Percentiles rank a stretch among this genome's conserved stretches.
These are phyloP conservation scores for Halotydeus destructor DNA, from an alignment of 1,140 invertebrate genomes.

Conservation along the genomic window DNA sequence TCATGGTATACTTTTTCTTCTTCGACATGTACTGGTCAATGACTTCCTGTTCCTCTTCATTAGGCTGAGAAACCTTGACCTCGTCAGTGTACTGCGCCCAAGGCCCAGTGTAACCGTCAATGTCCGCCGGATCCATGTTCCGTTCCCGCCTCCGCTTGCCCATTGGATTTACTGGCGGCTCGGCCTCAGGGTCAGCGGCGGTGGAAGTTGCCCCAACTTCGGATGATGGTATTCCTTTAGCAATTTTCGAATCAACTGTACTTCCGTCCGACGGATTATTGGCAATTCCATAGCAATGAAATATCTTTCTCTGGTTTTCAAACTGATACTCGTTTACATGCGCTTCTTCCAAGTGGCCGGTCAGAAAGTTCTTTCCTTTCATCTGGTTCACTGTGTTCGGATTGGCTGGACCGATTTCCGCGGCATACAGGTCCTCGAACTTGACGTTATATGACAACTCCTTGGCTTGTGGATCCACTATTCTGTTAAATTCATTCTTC, in stretches of 20 bases:
- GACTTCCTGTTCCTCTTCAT: constrained; percentile 66
- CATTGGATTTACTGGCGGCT: constrained; percentile 25
- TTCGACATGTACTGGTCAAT: constrained; percentile 88
- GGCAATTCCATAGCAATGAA: constrained; percentile 33
- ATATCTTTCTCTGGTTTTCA: constrained; percentile 89
- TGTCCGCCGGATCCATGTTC: constrained; percentile 74
- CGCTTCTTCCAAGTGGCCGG: constrained; percentile 83
- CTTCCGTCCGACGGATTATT: constrained; percentile 26
- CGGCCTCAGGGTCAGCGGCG: constrained; percentile 69
- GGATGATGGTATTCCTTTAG: constrained; percentile 5
- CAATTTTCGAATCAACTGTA: background rate
- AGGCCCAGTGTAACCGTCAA: constrained; percentile 85
- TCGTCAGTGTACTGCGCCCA: constrained; percentile 92
- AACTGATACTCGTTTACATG: constrained; percentile 94
- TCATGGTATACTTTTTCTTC: constrained; percentile 47
- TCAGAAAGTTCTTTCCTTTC: constrained; percentile 61
- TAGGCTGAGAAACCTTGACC: constrained; percentile 54
- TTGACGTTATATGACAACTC: constrained; percentile 10
- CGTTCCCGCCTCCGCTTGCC: constrained; percentile 70
- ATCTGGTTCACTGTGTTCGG: background rate
- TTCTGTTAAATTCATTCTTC: background rate
- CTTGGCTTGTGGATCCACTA: constrained; percentile 3
- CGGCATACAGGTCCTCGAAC: constrained; percentile 12
- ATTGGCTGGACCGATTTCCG: constrained; percentile 8
- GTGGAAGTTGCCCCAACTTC: constrained; percentile 6